Conservation (phyloP, 2,797 vertebrate genomes). For the Notolabrus celidotus region DNA sequence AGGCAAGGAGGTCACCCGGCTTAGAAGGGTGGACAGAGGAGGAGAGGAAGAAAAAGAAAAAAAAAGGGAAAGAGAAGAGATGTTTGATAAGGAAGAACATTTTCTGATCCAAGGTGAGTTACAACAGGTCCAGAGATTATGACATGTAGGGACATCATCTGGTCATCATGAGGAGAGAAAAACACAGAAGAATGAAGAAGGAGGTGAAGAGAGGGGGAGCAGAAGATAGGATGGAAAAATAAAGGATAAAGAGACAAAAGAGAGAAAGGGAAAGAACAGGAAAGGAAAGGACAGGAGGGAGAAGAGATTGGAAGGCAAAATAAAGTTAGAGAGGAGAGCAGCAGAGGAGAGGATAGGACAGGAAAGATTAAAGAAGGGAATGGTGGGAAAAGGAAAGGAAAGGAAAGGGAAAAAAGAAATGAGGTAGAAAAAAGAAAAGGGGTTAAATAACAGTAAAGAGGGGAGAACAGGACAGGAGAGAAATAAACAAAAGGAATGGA, state of each 20-base stretch:
- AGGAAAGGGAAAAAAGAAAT: background rate
- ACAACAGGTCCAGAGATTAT: constrained; percentile 35
- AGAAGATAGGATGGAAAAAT: background rate
- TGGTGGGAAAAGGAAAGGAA: too few relatives aligned
- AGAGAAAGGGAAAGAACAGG: background rate
- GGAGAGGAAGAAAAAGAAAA: constrained; percentile 31
- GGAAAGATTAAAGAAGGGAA: too few relatives aligned
- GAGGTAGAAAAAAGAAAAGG: too few relatives aligned
- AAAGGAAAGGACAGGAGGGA: background rate
- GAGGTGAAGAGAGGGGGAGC: background rate
- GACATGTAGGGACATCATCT: background rate
- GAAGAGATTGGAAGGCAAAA: too few relatives aligned
- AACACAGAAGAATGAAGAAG: background rate
- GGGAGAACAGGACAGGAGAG: background rate
- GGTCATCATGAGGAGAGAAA: constrained; percentile 1
- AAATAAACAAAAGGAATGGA: background rate
- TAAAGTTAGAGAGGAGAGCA: background rate
- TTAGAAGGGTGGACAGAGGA: constrained; percentile 56
- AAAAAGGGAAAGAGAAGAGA: constrained; percentile 41
- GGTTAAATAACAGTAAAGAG: background rate
- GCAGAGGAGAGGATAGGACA: background rate
- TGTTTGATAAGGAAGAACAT: constrained; percentile 27
- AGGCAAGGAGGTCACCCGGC: constrained; percentile 68
- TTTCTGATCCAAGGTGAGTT: constrained; percentile 17
- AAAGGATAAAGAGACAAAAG: background rate